Evolutionary conservation across 2,113 vertebrate species (phyloP).

Genomic region (Microtus ochrogaster): DNA sequence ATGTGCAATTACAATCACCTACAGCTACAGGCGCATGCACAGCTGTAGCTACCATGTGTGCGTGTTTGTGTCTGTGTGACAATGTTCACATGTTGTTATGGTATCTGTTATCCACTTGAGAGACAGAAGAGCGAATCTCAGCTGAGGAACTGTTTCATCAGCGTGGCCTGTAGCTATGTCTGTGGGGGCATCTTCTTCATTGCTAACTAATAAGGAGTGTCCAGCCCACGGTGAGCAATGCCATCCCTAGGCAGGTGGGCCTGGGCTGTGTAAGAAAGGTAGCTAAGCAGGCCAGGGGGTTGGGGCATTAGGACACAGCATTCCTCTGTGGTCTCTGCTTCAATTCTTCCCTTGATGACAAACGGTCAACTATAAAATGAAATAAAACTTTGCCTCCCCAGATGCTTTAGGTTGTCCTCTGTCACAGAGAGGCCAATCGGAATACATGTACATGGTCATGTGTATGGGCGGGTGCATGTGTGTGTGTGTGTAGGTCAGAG

Average conservation of each 20-base stretch:
- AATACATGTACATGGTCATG: neutral
- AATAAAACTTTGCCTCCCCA: neutral
- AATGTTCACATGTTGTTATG: too few species aligned
- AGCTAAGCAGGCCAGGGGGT: neutral
- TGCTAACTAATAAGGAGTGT: neutral
- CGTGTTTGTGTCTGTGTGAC: too few species aligned
- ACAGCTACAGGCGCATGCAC: neutral
- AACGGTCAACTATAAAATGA: neutral
- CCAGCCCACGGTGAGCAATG: neutral
- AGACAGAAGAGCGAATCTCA: too few species aligned
- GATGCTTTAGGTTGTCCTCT: neutral
- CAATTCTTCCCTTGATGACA: neutral
- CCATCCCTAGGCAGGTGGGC: neutral
- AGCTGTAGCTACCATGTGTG: too few species aligned
- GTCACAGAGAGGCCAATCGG: neutral
- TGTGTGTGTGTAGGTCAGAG: neutral
- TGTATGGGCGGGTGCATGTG: neutral
- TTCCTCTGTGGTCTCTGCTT: neutral
- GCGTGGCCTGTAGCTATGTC: too few species aligned
- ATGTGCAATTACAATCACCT: neutral
- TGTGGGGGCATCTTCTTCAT: neutral
- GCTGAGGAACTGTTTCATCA: too few species aligned
- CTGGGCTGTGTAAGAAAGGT: neutral
- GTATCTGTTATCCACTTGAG: too few species aligned
- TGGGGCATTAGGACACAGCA: neutral